A percentile compares a stretch with the other conserved stretches of the same genome.
These are phyloP conservation scores for Papilio xuthus DNA, from an alignment of 1,140 invertebrate species.

Conservation along the genomic window DNA sequence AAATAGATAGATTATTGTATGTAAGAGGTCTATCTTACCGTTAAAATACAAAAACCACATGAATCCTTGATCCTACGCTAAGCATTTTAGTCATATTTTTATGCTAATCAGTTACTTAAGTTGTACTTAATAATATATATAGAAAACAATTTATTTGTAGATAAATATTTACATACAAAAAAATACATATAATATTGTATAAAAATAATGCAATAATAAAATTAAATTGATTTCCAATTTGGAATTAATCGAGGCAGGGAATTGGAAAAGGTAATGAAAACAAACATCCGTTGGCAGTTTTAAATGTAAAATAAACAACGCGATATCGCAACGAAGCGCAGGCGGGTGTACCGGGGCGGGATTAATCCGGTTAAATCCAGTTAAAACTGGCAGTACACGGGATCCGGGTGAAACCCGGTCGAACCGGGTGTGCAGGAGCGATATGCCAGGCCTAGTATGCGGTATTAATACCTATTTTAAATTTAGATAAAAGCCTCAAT, in stretches of 20 bases:
- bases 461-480: constrained; percentile 77
- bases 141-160: too few relatives aligned
- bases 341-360: constrained; percentile 53
- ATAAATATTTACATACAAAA: not conserved
- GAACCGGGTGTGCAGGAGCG: constrained; percentile 54
- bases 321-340: constrained; percentile 70
- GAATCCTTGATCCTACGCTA: not conserved
- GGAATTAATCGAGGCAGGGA: constrained; percentile 28
- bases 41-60: not conserved
- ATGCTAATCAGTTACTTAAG: not conserved
- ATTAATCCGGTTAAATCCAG: constrained; percentile 66
- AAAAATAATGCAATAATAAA: constrained; percentile 11
- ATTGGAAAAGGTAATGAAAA: constrained; percentile 46
- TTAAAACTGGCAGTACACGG: constrained; percentile 65
- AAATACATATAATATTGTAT: not conserved
- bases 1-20: not conserved
- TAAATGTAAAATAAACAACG: constrained; percentile 72
- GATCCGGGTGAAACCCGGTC: constrained; percentile 67
- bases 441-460: constrained; percentile 62
- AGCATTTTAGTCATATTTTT: not conserved
- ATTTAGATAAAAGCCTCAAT: constrained; percentile 73
- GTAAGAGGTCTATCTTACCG: too few relatives aligned
- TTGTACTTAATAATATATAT: too few relatives aligned
- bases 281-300: constrained; percentile 56
- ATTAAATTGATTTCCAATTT: constrained; percentile 20